Evolutionary conservation across 2,888 invertebrate species (phyloP).

Genomic region (Drosophila ustulata): DNA sequence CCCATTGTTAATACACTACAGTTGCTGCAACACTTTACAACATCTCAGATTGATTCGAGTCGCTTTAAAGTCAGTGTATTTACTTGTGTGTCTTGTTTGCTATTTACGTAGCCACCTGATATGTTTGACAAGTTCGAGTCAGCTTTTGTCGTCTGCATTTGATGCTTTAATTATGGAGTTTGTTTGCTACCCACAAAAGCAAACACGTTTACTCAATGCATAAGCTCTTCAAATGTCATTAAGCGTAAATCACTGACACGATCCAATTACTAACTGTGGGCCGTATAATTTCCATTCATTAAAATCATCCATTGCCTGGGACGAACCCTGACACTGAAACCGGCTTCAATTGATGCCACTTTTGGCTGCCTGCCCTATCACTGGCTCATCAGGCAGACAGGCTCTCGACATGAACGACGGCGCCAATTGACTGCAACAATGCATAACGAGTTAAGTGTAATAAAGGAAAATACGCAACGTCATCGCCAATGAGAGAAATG

Average conservation of each 20-base stretch:
- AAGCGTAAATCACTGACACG: slow-evolving; percentile 47
- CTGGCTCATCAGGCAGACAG: slow-evolving; percentile 45
- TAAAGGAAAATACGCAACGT: slow-evolving; percentile 51
- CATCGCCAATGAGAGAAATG: neutral
- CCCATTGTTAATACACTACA: slow-evolving; percentile 61
- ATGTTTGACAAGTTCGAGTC: slow-evolving; percentile 35
- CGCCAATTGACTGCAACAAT: slow-evolving; percentile 62
- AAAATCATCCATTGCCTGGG: slow-evolving; percentile 37
- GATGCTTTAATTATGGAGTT: slow-evolving; percentile 70
- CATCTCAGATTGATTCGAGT: neutral
- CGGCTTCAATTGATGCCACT: slow-evolving; percentile 47
- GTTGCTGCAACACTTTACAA: neutral
- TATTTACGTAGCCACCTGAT: slow-evolving; percentile 33
- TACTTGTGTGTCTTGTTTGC: slow-evolving; percentile 6
- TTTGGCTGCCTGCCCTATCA: slow-evolving; percentile 65
- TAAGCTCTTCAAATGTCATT: slow-evolving; percentile 67
- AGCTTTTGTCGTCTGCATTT: slow-evolving; percentile 53
- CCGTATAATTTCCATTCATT: slow-evolving; percentile 70
- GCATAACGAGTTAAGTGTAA: slow-evolving; percentile 74
- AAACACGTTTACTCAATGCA: slow-evolving; percentile 53
- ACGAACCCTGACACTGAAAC: slow-evolving; percentile 55
- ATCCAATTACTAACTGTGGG: slow-evolving; percentile 16
- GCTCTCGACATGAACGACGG: slow-evolving; percentile 30
- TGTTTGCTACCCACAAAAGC: slow-evolving; percentile 35
- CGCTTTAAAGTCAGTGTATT: slow-evolving; percentile 3